These are phyloP conservation scores for Synergus itoensis DNA, from an alignment of 2,888 invertebrate species.

Conservation along the genomic window DNA sequence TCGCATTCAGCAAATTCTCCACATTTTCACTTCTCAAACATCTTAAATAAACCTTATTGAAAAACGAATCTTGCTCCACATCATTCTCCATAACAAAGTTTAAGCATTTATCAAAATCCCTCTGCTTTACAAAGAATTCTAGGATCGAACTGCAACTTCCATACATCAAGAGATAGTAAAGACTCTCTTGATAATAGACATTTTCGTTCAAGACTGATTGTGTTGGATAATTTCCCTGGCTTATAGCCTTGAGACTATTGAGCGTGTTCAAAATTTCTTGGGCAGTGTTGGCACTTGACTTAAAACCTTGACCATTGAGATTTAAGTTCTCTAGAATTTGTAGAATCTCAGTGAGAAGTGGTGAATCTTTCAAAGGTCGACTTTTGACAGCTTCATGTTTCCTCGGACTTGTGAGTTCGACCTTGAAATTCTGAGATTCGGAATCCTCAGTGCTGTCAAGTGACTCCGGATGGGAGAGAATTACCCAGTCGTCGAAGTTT, in stretches of 20 bases:
- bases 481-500: conserved; percentile 74
- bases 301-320: conserved; percentile 63
- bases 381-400: conserved; percentile 73
- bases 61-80: conserved; percentile 85
- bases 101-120: conserved; percentile 84
- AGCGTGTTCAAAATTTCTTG: conserved; percentile 78
- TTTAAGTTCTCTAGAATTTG: conserved; percentile 81
- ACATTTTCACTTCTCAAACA: conserved; percentile 84
- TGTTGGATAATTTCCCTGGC: conserved; percentile 71
- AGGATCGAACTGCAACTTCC: conserved; percentile 88
- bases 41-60: conserved; percentile 85
- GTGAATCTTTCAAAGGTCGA: conserved; percentile 83
- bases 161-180: conserved; percentile 90
- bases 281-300: conserved; percentile 78
- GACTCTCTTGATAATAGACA: conserved; percentile 84
- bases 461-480: conserved; percentile 64
- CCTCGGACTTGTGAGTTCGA: conserved; percentile 39
- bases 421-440: conserved; percentile 35
- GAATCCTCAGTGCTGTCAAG: conserved; percentile 35
- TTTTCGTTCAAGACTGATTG: conserved; percentile 54
- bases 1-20: conserved; percentile 81
- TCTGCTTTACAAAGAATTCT: conserved; percentile 87
- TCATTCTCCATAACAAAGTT: conserved; percentile 85
- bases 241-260: conserved; percentile 76
- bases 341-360: conserved; percentile 85